Percentiles rank a stretch among this genome's conserved stretches.
phyloP scores from a whole-genome alignment of 2,888 invertebrate genomes.

The Pseudococcus viburni region DNA sequence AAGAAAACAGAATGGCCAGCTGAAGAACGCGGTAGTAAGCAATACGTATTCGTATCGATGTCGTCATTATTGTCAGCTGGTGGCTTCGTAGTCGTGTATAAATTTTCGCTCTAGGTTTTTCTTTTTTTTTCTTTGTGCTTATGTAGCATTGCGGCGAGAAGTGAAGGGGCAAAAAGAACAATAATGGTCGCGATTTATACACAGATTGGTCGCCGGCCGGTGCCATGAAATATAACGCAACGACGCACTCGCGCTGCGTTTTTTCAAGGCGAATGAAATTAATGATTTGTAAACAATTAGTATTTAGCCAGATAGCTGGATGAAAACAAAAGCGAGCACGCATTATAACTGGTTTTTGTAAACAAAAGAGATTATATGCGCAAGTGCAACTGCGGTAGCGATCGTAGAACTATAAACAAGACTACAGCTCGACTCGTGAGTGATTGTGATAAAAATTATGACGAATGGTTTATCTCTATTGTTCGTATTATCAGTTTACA shows the following conservation, averaged over 20 bases:
- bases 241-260: slow-evolving; percentile 24
- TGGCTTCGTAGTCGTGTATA: not conserved
- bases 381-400: not conserved
- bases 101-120: not conserved
- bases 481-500: not conserved
- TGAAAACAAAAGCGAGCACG: slow-evolving; percentile 47
- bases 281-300: slow-evolving; percentile 55
- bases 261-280: slow-evolving; percentile 42
- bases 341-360: slow-evolving; percentile 54
- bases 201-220: not conserved
- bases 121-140: not conserved
- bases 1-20: not conserved
- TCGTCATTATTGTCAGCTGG: slow-evolving; percentile 22
- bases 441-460: slow-evolving; percentile 6
- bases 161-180: not conserved
- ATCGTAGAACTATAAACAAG: not conserved
- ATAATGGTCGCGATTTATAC: slow-evolving; percentile 22
- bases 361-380: slow-evolving; percentile 30
- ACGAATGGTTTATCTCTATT: not conserved
- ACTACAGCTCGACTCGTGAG: not conserved
- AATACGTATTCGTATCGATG: not conserved
- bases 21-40: not conserved
- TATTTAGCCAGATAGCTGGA: slow-evolving; percentile 35
- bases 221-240: not conserved
- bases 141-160: not conserved